Percentiles rank a stretch among this genome's conserved stretches.
These are phyloP conservation scores for Zelostemma sp. DNA, from an alignment of 1,140 invertebrate genomes.

Conservation along the genomic window DNA sequence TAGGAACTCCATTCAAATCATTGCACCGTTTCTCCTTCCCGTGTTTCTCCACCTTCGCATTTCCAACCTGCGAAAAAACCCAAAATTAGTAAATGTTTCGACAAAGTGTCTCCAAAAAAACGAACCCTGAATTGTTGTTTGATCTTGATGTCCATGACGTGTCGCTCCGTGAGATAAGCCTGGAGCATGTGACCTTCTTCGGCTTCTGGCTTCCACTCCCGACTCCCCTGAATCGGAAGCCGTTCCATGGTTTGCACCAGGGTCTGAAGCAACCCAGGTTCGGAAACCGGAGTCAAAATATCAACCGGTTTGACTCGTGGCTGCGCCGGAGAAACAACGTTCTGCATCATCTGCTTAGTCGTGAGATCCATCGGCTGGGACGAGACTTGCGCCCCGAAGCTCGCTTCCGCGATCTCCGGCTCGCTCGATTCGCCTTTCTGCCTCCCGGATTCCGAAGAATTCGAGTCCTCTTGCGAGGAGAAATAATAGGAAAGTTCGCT, in stretches of 20 bases:
- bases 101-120: no score
- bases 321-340: constrained; percentile 48
- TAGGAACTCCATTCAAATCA: constrained; percentile 40
- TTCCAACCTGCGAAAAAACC: constrained; percentile 56
- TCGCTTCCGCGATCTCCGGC: constrained; percentile 15
- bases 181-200: constrained; percentile 76
- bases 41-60: constrained; percentile 46
- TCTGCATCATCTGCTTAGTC: constrained; percentile 63
- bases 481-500: constrained; percentile 64
- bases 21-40: constrained; percentile 46
- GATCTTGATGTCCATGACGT: constrained; percentile 80
- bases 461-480: constrained; percentile 58
- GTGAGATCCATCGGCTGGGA: constrained; percentile 74
- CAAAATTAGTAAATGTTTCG: not conserved
- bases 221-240: constrained; percentile 69
- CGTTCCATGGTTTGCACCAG: constrained; percentile 76
- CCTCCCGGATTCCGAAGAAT: constrained; percentile 54
- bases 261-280: constrained; percentile 75
- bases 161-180: constrained; percentile 81
- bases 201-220: constrained; percentile 71
- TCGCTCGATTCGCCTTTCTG: constrained; percentile 53
- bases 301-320: constrained; percentile 61
- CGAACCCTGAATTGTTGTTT: constrained; percentile 72
- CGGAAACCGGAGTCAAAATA: constrained; percentile 74
- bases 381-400: constrained; percentile 23